phyloP scores from a whole-genome alignment of 35 echinoderm and acorn worm species.

The Ophioderma brevispina region DNA sequence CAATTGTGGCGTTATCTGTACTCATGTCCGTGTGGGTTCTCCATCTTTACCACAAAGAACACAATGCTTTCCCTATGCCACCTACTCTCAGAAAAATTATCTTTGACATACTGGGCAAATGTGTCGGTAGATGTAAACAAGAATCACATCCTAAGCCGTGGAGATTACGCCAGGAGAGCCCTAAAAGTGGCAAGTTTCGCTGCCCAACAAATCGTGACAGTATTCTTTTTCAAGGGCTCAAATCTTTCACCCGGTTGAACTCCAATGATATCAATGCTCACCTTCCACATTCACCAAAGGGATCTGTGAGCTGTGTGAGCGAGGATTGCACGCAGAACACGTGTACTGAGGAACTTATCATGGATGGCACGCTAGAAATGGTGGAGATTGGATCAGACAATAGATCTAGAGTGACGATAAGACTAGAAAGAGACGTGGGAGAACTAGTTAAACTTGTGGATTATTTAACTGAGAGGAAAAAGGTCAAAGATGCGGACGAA shows the following conservation, averaged over 20 bases:
- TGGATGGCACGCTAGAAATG: slow-evolving; percentile 48
- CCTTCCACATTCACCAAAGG: slow-evolving; percentile 1
- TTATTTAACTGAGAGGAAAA: slow-evolving; percentile 46
- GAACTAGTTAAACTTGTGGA: slow-evolving; percentile 20
- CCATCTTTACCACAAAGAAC: slow-evolving; percentile 66
- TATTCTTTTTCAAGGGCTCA: neutral
- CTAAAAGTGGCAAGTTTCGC: neutral
- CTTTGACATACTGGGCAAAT: slow-evolving; percentile 36
- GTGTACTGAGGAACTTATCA: slow-evolving; percentile 10
- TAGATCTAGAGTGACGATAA: slow-evolving; percentile 30
- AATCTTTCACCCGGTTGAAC: neutral
- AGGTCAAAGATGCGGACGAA: slow-evolving; percentile 40
- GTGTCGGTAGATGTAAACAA: slow-evolving; percentile 47
- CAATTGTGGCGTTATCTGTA: slow-evolving; percentile 68
- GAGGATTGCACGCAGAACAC: slow-evolving; percentile 14
- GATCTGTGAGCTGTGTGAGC: slow-evolving; percentile 4
- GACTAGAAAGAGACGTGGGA: slow-evolving; percentile 46
- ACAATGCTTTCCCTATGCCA: slow-evolving; percentile 49
- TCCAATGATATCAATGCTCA: slow-evolving; percentile 11
- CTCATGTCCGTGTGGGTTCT: slow-evolving; percentile 63
- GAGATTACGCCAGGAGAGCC: neutral
- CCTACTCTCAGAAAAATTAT: slow-evolving; percentile 44
- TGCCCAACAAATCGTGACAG: slow-evolving; percentile 9
- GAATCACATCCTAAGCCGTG: slow-evolving; percentile 10
- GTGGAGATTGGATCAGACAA: slow-evolving; percentile 36